These are phyloP conservation scores for Tichodroma muraria DNA, from an alignment of 2,113 vertebrate species.

Conservation along the genomic window DNA sequence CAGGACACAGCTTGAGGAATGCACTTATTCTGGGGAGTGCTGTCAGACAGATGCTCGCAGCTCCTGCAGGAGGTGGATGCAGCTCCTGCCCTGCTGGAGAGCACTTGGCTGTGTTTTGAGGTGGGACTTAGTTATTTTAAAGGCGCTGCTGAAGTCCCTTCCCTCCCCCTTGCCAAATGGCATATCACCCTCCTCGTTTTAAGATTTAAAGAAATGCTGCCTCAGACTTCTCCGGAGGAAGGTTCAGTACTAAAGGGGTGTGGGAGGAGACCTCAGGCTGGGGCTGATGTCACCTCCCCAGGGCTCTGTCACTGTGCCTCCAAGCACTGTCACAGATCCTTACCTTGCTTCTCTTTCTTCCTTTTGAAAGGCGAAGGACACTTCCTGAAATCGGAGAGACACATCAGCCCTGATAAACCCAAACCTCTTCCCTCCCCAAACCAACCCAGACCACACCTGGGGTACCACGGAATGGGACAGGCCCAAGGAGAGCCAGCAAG, in stretches of 20 bases:
- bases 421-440: too few relatives aligned
- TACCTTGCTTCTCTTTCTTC: slow-evolving; percentile 59
- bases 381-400: slow-evolving; percentile 52
- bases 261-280: not conserved
- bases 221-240: not conserved
- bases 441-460: not conserved
- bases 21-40: not conserved
- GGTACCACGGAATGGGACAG: not conserved
- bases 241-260: not conserved
- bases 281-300: too few relatives aligned
- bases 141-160: not conserved
- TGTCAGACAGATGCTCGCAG: not conserved
- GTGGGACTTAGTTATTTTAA: not conserved
- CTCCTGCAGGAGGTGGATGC: not conserved
- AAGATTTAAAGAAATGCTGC: not conserved
- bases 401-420: not conserved
- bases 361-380: slow-evolving; percentile 39
- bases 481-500: too few relatives aligned
- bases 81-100: not conserved
- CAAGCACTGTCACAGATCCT: not conserved
- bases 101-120: not conserved
- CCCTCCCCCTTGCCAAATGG: not conserved
- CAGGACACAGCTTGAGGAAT: not conserved
- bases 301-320: not conserved
- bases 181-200: not conserved